Conservation (phyloP, 2,113 vertebrate species). For the Lasiurus cinereus region DNA sequence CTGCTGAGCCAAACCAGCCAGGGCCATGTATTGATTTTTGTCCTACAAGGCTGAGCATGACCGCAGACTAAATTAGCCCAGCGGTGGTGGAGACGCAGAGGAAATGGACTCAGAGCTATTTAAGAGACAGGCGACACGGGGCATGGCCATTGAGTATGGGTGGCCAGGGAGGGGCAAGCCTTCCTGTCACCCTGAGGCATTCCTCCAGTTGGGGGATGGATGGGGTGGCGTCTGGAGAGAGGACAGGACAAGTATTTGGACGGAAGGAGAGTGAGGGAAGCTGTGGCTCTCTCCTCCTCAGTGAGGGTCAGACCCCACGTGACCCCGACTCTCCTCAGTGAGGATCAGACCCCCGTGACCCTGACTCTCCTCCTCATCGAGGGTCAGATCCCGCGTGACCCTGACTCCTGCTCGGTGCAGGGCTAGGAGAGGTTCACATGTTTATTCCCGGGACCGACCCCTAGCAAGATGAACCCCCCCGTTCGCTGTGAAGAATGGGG, state of each 20-base stretch:
- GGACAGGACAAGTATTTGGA: not conserved
- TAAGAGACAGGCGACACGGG: not conserved
- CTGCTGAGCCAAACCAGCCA: too few species aligned
- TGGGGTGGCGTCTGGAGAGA: not conserved
- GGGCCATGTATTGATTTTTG: constrained; percentile 1
- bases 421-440: not conserved
- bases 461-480: not conserved
- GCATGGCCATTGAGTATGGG: not conserved
- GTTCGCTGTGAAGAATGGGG: not conserved
- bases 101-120: not conserved
- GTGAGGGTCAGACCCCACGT: too few species aligned
- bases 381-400: too few species aligned
- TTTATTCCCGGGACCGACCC: not conserved
- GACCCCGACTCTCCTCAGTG: too few species aligned
- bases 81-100: not conserved
- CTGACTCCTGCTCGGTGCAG: too few species aligned
- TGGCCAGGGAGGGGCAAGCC: not conserved
- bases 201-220: not conserved
- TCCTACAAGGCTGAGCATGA: not conserved
- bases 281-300: too few species aligned
- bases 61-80: not conserved
- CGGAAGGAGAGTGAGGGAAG: not conserved
- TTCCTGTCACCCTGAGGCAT: not conserved
- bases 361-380: too few species aligned
- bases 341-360: too few species aligned